Conservation (phyloP, 2,888 invertebrate genomes). For the Crepidodera aurea region DNA sequence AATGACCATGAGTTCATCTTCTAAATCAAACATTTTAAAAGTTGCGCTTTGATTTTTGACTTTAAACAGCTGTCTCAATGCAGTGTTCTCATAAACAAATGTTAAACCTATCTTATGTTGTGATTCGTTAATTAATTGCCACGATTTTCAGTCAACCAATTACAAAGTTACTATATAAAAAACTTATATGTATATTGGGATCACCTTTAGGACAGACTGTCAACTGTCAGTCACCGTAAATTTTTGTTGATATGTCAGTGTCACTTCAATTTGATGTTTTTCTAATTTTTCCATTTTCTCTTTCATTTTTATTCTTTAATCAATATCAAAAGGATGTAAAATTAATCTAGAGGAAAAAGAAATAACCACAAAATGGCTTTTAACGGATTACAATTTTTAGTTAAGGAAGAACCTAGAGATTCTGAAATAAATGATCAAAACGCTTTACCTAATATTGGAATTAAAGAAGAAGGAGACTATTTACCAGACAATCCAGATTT, state of each 20-base stretch:
- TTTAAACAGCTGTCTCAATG: no score
- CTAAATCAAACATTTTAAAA: no score
- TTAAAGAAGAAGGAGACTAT: conserved; percentile 24
- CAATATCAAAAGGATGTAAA: conserved; percentile 7
- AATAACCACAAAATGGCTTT: conserved; percentile 52
- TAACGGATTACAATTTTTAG: conserved; percentile 41
- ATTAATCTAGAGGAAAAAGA: background rate
- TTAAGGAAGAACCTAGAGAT: conserved; percentile 28
- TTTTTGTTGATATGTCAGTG: background rate
- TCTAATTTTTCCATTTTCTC: background rate
- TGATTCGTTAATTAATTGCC: no score
- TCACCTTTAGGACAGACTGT: no score
- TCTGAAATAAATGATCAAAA: conserved; percentile 10
- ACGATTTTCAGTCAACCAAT: no score
- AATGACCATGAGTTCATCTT: no score
- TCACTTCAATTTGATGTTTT: background rate
- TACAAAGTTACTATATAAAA: no score
- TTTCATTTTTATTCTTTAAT: conserved; percentile 6
- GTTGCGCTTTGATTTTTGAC: no score
- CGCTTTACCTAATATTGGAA: conserved; percentile 6
- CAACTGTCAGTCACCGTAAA: background rate
- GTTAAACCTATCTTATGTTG: no score
- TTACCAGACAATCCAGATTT: conserved; percentile 30
- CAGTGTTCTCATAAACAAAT: no score
- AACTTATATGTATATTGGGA: no score